phyloP scores from a whole-genome alignment of 2,113 vertebrate species.

The Cnemophilus loriae region DNA sequence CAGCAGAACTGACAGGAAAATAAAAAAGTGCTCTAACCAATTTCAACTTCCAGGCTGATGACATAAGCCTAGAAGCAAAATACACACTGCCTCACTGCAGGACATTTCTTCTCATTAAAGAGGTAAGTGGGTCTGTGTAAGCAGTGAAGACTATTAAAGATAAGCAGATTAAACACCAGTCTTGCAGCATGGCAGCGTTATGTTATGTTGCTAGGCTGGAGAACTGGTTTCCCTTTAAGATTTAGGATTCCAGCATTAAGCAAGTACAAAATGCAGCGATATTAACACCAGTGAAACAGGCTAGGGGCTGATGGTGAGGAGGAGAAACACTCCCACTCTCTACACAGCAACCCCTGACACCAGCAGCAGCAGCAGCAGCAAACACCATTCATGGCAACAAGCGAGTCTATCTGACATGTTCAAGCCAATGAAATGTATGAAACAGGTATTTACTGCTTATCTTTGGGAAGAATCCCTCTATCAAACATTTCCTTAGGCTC shows the following conservation, averaged over 20 bases:
- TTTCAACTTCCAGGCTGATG: constrained; percentile 47
- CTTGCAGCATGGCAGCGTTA: constrained; percentile 18
- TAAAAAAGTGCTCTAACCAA: constrained; percentile 25
- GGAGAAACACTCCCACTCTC: not conserved
- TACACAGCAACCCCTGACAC: not conserved
- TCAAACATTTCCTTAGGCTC: not conserved
- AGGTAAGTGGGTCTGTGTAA: constrained; percentile 56
- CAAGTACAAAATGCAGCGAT: not conserved
- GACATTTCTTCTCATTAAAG: constrained; percentile 61
- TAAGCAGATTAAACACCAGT: constrained; percentile 57
- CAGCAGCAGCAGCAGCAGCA: not conserved
- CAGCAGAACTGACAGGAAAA: constrained; percentile 43
- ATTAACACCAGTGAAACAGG: not conserved
- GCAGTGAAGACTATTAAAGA: constrained; percentile 44
- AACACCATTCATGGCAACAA: not conserved
- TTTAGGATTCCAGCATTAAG: not conserved
- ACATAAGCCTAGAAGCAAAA: constrained; percentile 58
- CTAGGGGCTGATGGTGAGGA: not conserved
- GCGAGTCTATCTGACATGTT: not conserved
- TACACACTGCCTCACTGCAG: constrained; percentile 33
- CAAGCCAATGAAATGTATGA: not conserved
- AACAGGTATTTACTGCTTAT: not conserved
- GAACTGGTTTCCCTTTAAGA: constrained; percentile 4
- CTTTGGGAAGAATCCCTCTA: not conserved
- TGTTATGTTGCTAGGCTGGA: constrained; percentile 9